A percentile compares a stretch with the other conserved stretches of the same genome.
Evolutionary conservation across 2,797 vertebrate genomes (phyloP).

Genomic region (Malacoctenus gilli): DNA sequence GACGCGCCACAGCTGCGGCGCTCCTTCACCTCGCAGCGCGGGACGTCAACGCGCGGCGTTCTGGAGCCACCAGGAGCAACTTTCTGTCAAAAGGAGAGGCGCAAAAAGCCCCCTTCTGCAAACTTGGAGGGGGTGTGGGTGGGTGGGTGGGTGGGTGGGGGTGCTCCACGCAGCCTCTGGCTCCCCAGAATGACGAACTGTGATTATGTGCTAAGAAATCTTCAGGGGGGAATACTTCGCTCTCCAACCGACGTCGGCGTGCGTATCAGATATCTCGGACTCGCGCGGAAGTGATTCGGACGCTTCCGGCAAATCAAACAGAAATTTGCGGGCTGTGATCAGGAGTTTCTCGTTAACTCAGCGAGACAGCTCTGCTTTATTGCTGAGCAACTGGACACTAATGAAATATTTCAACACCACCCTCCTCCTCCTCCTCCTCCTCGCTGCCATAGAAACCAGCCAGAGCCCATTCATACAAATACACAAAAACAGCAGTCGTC

Average conservation of each 20-base stretch:
- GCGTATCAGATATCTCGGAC: conserved; percentile 4
- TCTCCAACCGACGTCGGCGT: conserved; percentile 1
- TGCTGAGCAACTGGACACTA: conserved; percentile 8
- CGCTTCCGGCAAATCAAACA: conserved; percentile 14
- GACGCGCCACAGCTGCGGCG: conserved; percentile 13
- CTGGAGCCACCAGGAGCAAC: conserved; percentile 13
- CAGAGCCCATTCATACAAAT: conserved; percentile 11
- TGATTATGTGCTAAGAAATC: conserved; percentile 15
- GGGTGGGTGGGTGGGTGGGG: conserved; percentile 1
- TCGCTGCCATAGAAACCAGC: conserved; percentile 12
- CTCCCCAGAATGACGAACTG: conserved; percentile 5
- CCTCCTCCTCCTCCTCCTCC: conserved; percentile 14
- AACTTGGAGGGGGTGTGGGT: too few relatives aligned
- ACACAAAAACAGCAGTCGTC: conserved; percentile 23
- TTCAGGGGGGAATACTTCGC: conserved; percentile 5
- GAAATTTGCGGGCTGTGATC: conserved; percentile 40
- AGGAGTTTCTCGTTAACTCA: conserved; percentile 15
- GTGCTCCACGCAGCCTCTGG: too few relatives aligned
- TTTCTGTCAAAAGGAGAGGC: conserved; percentile 12
- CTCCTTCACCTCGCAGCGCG: conserved; percentile 1
- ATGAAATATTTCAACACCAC: conserved; percentile 8
- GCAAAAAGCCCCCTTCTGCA: too few relatives aligned
- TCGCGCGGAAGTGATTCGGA: neutral
- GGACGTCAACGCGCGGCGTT: neutral
- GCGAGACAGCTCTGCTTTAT: conserved; percentile 7